A percentile compares a stretch with the other conserved stretches of the same genome.
Evolutionary conservation across 2,797 vertebrate species (phyloP).

Genomic region (Falco naumanni): DNA sequence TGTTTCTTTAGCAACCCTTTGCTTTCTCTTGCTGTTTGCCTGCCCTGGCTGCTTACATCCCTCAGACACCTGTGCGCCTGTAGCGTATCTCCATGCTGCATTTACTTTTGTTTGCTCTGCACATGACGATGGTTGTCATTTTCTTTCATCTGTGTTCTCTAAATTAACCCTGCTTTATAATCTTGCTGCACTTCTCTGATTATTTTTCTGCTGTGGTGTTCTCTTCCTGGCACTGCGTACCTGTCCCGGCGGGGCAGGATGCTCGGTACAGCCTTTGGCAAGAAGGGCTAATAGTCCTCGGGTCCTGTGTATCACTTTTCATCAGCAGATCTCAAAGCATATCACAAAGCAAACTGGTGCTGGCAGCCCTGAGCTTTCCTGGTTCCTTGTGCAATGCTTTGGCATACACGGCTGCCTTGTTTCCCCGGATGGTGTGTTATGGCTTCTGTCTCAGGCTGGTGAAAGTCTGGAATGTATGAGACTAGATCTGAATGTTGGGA

Average conservation of each 20-base stretch:
- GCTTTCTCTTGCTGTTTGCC: not conserved
- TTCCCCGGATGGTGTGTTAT: not conserved
- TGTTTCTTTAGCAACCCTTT: not conserved
- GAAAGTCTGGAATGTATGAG: not conserved
- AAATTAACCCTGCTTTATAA: not conserved
- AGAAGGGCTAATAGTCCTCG: not conserved
- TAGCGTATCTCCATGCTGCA: rapidly evolving
- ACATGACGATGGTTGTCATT: not conserved
- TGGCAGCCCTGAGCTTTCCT: not conserved
- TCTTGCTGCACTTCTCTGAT: not conserved
- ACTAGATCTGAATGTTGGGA: not conserved
- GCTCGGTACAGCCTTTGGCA: not conserved
- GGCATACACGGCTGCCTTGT: not conserved
- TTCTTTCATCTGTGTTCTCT: not conserved
- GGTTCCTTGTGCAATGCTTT: not conserved
- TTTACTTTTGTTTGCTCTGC: not conserved
- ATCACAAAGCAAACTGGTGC: not conserved
- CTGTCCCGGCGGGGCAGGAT: not conserved
- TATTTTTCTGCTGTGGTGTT: not conserved
- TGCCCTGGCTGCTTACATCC: not conserved
- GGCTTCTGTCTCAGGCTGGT: not conserved
- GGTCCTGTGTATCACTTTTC: not conserved
- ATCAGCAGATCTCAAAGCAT: not conserved
- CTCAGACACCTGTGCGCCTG: not conserved
- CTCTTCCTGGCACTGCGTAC: not conserved